Conservation (phyloP, 1,140 invertebrate species). For the Adelges cooleyi region DNA sequence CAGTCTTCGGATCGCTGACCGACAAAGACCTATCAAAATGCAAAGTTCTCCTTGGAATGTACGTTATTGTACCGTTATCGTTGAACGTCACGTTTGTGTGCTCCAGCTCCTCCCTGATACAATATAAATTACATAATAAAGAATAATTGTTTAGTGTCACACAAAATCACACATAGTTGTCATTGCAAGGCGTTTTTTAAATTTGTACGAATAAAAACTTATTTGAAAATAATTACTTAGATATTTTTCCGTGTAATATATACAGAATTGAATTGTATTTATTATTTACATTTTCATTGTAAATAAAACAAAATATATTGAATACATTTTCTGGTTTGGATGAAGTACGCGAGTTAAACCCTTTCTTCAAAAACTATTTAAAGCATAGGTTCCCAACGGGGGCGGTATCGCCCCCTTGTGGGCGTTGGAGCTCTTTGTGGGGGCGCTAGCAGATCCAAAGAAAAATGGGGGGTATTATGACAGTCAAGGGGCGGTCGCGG, state of each 20-base stretch:
- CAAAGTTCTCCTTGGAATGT: slow-evolving; percentile 52
- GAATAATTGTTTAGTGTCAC: no score
- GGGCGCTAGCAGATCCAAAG: no score
- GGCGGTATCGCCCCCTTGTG: no score
- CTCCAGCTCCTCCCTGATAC: slow-evolving; percentile 52
- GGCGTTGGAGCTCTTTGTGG: no score
- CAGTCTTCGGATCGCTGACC: slow-evolving; percentile 48
- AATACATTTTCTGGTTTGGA: no score
- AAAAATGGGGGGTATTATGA: no score
- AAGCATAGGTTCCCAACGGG: no score
- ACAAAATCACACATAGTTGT: no score
- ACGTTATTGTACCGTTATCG: slow-evolving; percentile 64
- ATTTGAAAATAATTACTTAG: not conserved
- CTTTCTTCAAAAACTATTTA: no score
- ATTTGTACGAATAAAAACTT: not conserved
- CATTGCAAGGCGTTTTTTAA: not conserved
- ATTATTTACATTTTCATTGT: not conserved
- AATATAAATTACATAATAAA: not conserved
- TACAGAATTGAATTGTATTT: not conserved
- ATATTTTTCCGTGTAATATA: not conserved
- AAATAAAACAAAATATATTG: no score
- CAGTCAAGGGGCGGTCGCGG: no score
- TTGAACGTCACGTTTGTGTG: slow-evolving; percentile 56
- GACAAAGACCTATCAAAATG: slow-evolving; percentile 58
- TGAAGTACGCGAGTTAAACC: no score